Base-by-base conservation (phyloP, 2,888 invertebrate species). In the Folsomia candida region DNA sequence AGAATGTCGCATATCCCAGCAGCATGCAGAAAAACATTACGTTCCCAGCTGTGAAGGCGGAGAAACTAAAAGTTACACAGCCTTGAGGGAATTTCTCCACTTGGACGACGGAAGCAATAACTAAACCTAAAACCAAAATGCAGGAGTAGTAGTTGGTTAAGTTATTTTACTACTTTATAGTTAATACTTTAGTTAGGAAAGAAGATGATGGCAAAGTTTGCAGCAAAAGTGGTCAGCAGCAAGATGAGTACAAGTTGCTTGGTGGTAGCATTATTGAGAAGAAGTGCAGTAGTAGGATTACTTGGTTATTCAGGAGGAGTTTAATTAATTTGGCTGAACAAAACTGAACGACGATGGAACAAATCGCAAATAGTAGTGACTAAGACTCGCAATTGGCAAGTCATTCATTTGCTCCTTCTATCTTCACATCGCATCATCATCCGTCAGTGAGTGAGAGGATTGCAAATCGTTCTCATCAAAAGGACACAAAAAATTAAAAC, bases 21-120 rank as follows among this genome's bases (percentile, higher is more conserved):
- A 54, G 22, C 54, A 54, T 54, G 54, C 54, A 20, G 6, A 14
- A 22, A 54, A 54, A 54, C 54, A 20, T 54, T 47, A n/a, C n/a
- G 22, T 20, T 54, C 37, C 65, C 65, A 65, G 65, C 65, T 65
- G 65, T 25, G 57, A 51, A 65, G 65, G 65, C 64, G 64, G 64
- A 64, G 64, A 64, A 64, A 64, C 51, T 64, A n/a, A n/a, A n/a
- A n/a, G n/a, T n/a, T n/a, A n/a, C 14, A 2, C 51, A 64, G 64
- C 64, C 64, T 64, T 64, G 51, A 51, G 51, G 65, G 65, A 65
- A 54, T 65, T 65, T 65, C 65, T 65, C 65, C 65, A 65, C 65
- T 65, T 28, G n/a, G 22, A 51, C 29, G 65, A 54, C 65, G 65
- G 65, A 65, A 65, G 65, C 51, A 51, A 65, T 25, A 6, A 20